Evolutionary conservation across 35 echinoderm and acorn worm genomes (phyloP), one percentile per base, ranked within the genome.

Genomic region (Eucidaris tribuloides): DNA sequence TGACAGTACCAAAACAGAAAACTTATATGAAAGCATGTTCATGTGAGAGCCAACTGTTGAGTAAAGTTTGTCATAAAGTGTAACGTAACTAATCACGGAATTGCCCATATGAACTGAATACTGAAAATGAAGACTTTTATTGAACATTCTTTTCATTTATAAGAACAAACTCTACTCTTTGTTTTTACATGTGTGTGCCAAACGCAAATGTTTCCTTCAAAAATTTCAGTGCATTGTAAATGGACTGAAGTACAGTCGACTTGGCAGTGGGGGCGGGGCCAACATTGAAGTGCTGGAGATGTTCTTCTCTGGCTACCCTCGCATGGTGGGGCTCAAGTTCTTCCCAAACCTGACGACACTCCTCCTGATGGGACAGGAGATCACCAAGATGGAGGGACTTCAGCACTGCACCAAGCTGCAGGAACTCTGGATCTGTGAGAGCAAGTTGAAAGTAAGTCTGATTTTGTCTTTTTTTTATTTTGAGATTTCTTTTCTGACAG

Each of bases 361-460:
- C 18, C 86, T 86, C 28, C 41, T 99, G 42, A 93, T 99, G 90
- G 96, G 87, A 13, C 91, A 93, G 50, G 91, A 90, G 7, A 88
- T 99, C 4, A 71, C 32, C 5, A 87, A 90, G 48, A 90, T 99
- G 29, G 79, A 82, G 46, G 86, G 91, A 2, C 46, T 99, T 41
- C 66, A 83, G 2, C 46, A 42, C 61, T 83, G 78, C 7, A 79
- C 66, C 42, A 90, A 90, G 42, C 80, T 99, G 25, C 82, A 76
- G 57, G 96, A 99, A 80, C 46, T 93, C 6, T 99, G 96, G 96
- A 85, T 99, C 40, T 99, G 80, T 84, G 96, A 93, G 46, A 90
- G 90, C 58, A 93, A 99, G 77, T 45, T 99, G 35, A 62, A 88
- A 48, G 96, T 99, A 89, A 79, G 71, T 70, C 3, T 79, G 65